phyloP scores from a whole-genome alignment of 2,797 vertebrate genomes.

The Cossypha heuglini region DNA sequence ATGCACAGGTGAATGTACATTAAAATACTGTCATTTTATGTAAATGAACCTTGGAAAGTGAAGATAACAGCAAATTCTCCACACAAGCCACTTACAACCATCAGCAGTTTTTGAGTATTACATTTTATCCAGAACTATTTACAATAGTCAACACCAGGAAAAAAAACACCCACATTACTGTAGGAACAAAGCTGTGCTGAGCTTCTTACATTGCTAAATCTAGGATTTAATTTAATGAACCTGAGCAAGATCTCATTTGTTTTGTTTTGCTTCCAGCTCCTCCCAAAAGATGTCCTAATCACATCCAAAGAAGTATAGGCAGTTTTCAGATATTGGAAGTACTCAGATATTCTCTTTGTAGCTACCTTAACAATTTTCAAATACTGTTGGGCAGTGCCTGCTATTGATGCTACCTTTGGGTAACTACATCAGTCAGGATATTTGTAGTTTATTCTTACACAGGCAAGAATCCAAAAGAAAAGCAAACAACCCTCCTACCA shows the following conservation, averaged over 20 bases:
- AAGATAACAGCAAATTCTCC: not conserved
- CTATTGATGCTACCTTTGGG: not conserved
- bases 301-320: not conserved
- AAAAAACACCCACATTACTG: not conserved
- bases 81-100: fast-evolving
- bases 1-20: not conserved
- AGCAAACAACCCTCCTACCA: not conserved
- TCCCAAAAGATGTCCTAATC: not conserved
- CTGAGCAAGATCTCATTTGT: not conserved
- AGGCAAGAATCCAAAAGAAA: not conserved
- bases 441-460: not conserved
- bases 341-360: not conserved
- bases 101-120: not conserved
- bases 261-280: not conserved
- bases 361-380: not conserved
- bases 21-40: not conserved
- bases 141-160: not conserved
- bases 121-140: not conserved
- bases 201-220: not conserved
- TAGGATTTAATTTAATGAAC: not conserved
- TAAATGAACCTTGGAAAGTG: not conserved
- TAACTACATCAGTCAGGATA: not conserved
- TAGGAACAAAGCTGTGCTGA: not conserved
- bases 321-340: not conserved
- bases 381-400: not conserved